Conservation (phyloP, 2,888 invertebrate genomes). For the Drosophila meridiana region DNA sequence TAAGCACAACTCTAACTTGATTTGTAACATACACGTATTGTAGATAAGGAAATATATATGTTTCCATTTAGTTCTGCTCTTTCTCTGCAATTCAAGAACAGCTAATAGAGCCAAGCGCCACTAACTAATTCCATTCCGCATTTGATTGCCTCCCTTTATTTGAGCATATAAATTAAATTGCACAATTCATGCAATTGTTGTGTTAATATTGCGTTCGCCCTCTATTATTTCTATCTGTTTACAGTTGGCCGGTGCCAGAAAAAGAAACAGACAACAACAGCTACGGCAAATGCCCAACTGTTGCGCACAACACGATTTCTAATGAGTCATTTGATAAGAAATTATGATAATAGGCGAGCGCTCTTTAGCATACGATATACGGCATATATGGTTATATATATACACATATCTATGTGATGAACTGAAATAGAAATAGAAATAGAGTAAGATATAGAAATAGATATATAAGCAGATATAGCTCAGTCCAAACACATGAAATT, state of each 20-base stretch:
- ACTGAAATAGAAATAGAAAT: slow-evolving; percentile 44
- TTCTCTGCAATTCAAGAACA: not conserved
- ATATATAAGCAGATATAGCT: slow-evolving; percentile 30
- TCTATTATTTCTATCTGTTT: slow-evolving; percentile 35
- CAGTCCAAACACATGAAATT: slow-evolving; percentile 22
- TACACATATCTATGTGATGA: slow-evolving; percentile 4
- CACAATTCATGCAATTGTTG: slow-evolving; percentile 59
- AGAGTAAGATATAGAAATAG: slow-evolving; percentile 42
- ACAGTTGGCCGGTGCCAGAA: slow-evolving; percentile 23
- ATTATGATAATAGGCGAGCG: slow-evolving; percentile 47
- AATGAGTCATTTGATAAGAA: slow-evolving; percentile 74
- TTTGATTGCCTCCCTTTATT: not conserved
- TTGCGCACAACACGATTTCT: slow-evolving; percentile 30
- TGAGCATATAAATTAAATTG: slow-evolving; percentile 48
- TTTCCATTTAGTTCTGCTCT: not conserved
- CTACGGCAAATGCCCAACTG: slow-evolving; percentile 19
- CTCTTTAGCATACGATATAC: slow-evolving; percentile 22
- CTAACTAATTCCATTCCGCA: slow-evolving; percentile 6
- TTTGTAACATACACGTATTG: not conserved
- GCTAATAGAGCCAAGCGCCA: not conserved
- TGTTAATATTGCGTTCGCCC: slow-evolving; percentile 14
- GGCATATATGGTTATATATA: not conserved
- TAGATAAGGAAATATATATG: not conserved
- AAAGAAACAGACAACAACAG: slow-evolving; percentile 2
- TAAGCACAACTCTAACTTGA: not conserved